Evolutionary conservation across 23 tunicate species (phyloP), one percentile per base, ranked within the genome.

Genomic region (Halocynthia roretzi): DNA sequence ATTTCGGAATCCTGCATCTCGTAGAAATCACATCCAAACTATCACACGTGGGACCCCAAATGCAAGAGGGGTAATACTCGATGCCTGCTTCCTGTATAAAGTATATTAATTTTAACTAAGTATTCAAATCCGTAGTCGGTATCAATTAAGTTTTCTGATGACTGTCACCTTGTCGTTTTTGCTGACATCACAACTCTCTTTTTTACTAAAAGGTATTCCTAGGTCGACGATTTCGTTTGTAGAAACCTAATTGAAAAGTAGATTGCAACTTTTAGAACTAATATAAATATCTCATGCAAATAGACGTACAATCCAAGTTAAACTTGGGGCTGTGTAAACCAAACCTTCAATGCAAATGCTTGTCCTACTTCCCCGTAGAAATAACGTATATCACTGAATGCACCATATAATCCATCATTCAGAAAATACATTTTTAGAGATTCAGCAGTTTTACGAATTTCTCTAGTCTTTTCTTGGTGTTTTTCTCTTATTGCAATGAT

Each of bases 31-130:
- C 74, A 69, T 92, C 98, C 70, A 86, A 52, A 8, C 87, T 87
- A 55, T 92, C 98, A 65, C 98, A 92, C 15, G 92, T 83, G 10
- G 98, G 98, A 15, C 98, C 98, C 98, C 98, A 92, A 23, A 92
- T 77, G 68, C 85, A 79, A 7, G 92, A 86, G 19, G 85, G 54
- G 63, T 53, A 86, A 53, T 62, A 56, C 50, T 19, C 56, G 17
- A 56, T 62, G 14, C 31, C 31, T 15, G 51, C 76, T 21, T 44
- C 31, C 51, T n/a, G 17, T 21, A 40, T 10, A 78, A 68, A 57
- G 58, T 56, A 57, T 56, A 56, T n/a, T 2, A 76, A 44, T 48
- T 44, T 50, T 2, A 20, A 12, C 2, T 52, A 50, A 86, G 82
- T 51, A n/a, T n/a, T n/a, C 81, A 68, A 5, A 86, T 55, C 7